Evolutionary conservation across 2,888 invertebrate species (phyloP).

Genomic region (Drosophila picticornis): DNA sequence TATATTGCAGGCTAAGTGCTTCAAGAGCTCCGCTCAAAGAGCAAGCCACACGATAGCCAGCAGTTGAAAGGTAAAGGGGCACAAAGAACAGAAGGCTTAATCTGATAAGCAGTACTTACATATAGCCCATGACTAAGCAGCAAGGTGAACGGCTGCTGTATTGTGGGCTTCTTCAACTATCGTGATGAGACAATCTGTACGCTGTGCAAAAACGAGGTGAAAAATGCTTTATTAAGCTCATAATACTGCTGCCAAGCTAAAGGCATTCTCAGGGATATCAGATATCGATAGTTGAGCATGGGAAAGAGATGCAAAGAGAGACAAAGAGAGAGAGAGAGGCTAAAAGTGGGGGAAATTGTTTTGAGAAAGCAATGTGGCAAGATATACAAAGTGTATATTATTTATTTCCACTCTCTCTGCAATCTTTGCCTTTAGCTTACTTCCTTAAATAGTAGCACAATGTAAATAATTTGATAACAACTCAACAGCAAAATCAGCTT

Average conservation of each 20-base stretch:
- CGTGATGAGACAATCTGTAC: slow-evolving; percentile 43
- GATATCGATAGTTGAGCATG: slow-evolving; percentile 5
- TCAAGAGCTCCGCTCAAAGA: slow-evolving; percentile 51
- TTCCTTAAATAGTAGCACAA: neutral
- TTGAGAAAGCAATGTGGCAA: neutral
- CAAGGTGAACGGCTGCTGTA: slow-evolving; percentile 46
- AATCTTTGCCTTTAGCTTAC: neutral
- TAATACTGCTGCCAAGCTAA: slow-evolving; percentile 5
- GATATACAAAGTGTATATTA: neutral
- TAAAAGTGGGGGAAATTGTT: neutral
- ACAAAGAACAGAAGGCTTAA: slow-evolving; percentile 42
- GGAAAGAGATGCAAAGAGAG: neutral
- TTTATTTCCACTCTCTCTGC: neutral
- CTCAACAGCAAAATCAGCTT: neutral
- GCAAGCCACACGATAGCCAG: slow-evolving; percentile 47
- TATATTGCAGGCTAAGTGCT: slow-evolving; percentile 77
- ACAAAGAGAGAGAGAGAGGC: neutral
- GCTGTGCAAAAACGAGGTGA: slow-evolving; percentile 33
- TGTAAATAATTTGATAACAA: neutral
- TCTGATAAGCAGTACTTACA: slow-evolving; percentile 63
- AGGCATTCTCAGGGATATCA: slow-evolving; percentile 11
- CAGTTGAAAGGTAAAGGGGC: slow-evolving; percentile 6
- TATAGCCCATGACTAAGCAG: slow-evolving; percentile 53
- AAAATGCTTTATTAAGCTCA: slow-evolving; percentile 33
- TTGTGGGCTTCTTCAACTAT: slow-evolving; percentile 41